A percentile compares a stretch with the other conserved stretches of the same genome.
These are phyloP conservation scores for Eumaeus atala DNA, from an alignment of 1,140 invertebrate genomes.

Conservation along the genomic window DNA sequence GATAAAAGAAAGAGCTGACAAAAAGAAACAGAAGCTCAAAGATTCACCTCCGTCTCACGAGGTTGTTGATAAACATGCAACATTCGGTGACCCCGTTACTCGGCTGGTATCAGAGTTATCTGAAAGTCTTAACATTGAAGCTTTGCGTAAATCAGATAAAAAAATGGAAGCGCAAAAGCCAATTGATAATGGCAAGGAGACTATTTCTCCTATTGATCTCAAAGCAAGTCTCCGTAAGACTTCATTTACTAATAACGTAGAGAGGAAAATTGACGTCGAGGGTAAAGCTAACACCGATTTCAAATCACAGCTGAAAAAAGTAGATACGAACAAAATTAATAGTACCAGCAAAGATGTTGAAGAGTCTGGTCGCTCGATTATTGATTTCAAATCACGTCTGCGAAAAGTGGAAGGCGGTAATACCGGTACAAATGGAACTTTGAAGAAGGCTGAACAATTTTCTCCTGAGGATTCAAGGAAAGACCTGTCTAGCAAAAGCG, in stretches of 20 bases:
- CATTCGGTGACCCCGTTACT: slow-evolving; percentile 81
- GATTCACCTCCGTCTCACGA: slow-evolving; percentile 66
- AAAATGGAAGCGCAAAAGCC: slow-evolving; percentile 29
- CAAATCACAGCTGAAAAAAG: slow-evolving; percentile 80
- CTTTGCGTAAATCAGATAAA: slow-evolving; percentile 42
- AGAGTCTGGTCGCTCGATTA: slow-evolving; percentile 77
- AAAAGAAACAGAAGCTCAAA: slow-evolving; percentile 71
- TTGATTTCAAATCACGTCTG: slow-evolving; percentile 89
- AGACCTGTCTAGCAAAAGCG: slow-evolving; percentile 41
- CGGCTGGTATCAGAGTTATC: slow-evolving; percentile 84
- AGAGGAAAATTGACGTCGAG: slow-evolving; percentile 42
- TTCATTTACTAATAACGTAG: slow-evolving; percentile 38
- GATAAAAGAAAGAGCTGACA: slow-evolving; percentile 85
- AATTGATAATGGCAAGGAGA: slow-evolving; percentile 38
- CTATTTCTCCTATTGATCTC: slow-evolving; percentile 70
- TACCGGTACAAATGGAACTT: slow-evolving; percentile 55
- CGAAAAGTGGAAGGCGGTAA: slow-evolving; percentile 83
- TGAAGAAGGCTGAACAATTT: slow-evolving; percentile 64
- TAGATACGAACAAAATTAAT: slow-evolving; percentile 76
- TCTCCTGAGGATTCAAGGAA: slow-evolving; percentile 58
- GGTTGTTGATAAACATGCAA: slow-evolving; percentile 46
- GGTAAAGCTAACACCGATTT: slow-evolving; percentile 63
- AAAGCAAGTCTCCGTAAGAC: slow-evolving; percentile 73
- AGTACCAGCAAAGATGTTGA: slow-evolving; percentile 71
- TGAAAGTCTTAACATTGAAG: slow-evolving; percentile 76